Evolutionary conservation across 2,113 vertebrate genomes (phyloP), one percentile per base, ranked within the genome.

Genomic region (Esox niger): DNA sequence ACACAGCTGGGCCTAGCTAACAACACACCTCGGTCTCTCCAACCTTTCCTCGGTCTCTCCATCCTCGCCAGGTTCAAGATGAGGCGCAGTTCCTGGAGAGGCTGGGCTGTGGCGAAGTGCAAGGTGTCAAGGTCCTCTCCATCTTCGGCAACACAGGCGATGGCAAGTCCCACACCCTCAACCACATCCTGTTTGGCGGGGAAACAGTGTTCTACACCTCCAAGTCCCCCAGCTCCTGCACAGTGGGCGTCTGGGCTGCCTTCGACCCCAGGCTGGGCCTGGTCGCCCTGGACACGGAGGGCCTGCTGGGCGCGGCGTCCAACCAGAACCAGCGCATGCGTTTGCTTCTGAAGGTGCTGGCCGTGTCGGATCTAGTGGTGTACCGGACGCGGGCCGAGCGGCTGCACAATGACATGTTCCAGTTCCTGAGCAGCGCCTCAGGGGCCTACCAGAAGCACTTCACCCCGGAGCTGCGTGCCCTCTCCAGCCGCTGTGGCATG

Each of bases 81-180:
- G 90, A 91, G 62, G 60, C 56, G 0, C 79, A 87, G 17, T 92
- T 94, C 68, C 61, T 92, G 62, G 79, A 89, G 25, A 82, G 21
- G 64, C 87, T 94, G 1, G 80, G 87, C 68, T 92, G 91, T 35
- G 73, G 73, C 0, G 79, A 84, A 0, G 79, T 87, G 11, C 49
- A 78, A 0, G 87, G 86, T 0, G 90, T 93, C 49, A 94, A 94
- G 74, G 93, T 94, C 13, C 76, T 94, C 33, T 92, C 92, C 69
- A 91, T 94, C 77, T 93, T 94, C 17, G 93, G 93, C n/a, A 93
- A 94, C 83, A 93, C 93, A 0, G 93, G 93, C 0, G 93, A 94
- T n/a, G 93, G 93, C 69, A 94, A 94, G 79, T 94, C 93, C 3
- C 93, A 94, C 83, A 94, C 93, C 0, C 89, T 94, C 13, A 94